phyloP scores from a whole-genome alignment of 2,797 vertebrate species.

The Syngnathus acus region DNA sequence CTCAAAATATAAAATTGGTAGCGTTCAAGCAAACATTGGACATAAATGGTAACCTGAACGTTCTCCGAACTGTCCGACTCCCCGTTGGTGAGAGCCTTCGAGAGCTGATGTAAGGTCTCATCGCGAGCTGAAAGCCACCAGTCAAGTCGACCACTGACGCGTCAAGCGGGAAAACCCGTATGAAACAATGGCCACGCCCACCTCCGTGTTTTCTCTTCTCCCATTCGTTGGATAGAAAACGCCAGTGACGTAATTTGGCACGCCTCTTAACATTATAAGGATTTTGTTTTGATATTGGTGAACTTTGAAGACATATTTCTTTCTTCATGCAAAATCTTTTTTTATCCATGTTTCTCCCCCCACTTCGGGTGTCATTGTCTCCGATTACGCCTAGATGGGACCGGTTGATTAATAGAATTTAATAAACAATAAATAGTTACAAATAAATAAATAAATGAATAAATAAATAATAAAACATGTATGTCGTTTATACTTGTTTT shows the following conservation, averaged over 20 bases:
- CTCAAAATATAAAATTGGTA: not conserved
- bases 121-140: constrained; percentile 25
- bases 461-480: too few species aligned
- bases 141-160: constrained; percentile 27
- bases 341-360: too few species aligned
- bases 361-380: too few species aligned
- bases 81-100: constrained; percentile 38
- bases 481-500: too few species aligned
- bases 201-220: not conserved
- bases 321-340: not conserved
- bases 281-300: not conserved
- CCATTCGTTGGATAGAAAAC: constrained; percentile 31
- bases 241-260: constrained; percentile 1
- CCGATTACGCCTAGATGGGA: too few species aligned
- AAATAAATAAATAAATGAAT: too few species aligned
- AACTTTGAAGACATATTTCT: not conserved
- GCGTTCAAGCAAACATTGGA: not conserved
- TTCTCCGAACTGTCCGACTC: constrained; percentile 29
- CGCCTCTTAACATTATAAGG: constrained; percentile 24
- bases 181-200: constrained; percentile 25
- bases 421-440: too few species aligned
- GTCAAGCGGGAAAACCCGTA: constrained; percentile 43
- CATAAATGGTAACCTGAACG: constrained; percentile 43
- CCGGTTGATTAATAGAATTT: too few species aligned
- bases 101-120: constrained; percentile 47